These are phyloP conservation scores for Oenanthe oenanthe DNA, from an alignment of 2,113 vertebrate genomes.

Conservation along the genomic window DNA sequence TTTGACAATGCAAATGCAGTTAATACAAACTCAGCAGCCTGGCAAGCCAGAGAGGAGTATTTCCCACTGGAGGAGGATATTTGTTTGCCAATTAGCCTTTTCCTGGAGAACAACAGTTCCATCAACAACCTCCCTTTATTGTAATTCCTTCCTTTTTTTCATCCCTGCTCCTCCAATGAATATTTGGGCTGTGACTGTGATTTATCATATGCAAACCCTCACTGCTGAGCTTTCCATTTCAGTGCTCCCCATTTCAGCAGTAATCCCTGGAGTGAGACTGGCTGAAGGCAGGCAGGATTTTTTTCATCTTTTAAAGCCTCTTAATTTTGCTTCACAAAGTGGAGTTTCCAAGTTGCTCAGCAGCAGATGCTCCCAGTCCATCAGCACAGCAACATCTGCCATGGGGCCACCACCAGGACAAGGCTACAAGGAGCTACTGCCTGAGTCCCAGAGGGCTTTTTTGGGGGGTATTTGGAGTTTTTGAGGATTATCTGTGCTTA, in stretches of 20 bases:
- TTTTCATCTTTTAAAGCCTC: slow-evolving; percentile 21
- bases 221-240: slow-evolving; percentile 58
- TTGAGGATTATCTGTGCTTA: not conserved
- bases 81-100: slow-evolving; percentile 60
- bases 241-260: slow-evolving; percentile 36
- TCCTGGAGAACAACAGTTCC: slow-evolving; percentile 43
- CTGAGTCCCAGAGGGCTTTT: not conserved
- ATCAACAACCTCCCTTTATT: slow-evolving; percentile 8
- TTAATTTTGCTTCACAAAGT: slow-evolving; percentile 29
- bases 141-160: not conserved
- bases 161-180: not conserved
- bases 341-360: slow-evolving; percentile 6
- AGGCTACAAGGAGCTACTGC: not conserved
- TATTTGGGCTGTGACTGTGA: slow-evolving; percentile 30
- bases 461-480: not conserved
- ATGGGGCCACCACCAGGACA: not conserved
- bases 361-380: slow-evolving; percentile 14
- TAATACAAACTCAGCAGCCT: not conserved
- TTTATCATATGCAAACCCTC: slow-evolving; percentile 41
- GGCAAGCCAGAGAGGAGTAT: not conserved
- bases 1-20: not conserved
- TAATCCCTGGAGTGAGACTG: not conserved
- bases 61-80: slow-evolving; percentile 6
- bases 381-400: not conserved
- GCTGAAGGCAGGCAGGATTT: slow-evolving; percentile 36